Percentiles rank a stretch among this genome's conserved stretches.
These are phyloP conservation scores for Rotaria magnacalcarata DNA, from an alignment of 2,888 invertebrate genomes.

Conservation along the genomic window DNA sequence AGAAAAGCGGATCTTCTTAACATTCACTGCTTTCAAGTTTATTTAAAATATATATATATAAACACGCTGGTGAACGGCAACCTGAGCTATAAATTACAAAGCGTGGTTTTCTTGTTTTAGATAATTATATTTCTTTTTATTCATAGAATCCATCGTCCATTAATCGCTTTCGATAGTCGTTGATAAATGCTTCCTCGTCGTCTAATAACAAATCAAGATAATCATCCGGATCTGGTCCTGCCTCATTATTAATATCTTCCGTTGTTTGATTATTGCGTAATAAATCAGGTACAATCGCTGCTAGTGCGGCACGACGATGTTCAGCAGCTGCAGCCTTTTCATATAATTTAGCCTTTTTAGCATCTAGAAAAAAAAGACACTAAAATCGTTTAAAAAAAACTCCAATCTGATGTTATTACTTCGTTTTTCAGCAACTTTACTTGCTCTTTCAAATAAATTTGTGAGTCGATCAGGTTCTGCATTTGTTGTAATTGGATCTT, in stretches of 20 bases:
- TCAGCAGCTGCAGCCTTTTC: background rate
- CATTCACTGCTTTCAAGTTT: too few relatives aligned
- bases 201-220: background rate
- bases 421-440: background rate
- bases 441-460: background rate
- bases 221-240: background rate
- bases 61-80: background rate
- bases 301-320: background rate
- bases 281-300: background rate
- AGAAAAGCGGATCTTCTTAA: too few relatives aligned
- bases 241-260: background rate
- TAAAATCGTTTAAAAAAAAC: too few relatives aligned
- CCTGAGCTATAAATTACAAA: too few relatives aligned
- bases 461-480: background rate
- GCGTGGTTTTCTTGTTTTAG: too few relatives aligned
- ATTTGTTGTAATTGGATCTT: background rate
- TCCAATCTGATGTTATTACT: background rate
- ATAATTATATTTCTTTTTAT: too few relatives aligned
- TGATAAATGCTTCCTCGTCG: conserved; percentile 17
- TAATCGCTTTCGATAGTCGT: background rate
- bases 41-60: too few relatives aligned
- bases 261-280: background rate
- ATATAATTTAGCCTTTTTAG: background rate
- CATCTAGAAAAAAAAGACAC: background rate
- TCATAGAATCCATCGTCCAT: background rate